phyloP scores from a whole-genome alignment of 1,140 invertebrate genomes.

The Odontomachus brunneus region DNA sequence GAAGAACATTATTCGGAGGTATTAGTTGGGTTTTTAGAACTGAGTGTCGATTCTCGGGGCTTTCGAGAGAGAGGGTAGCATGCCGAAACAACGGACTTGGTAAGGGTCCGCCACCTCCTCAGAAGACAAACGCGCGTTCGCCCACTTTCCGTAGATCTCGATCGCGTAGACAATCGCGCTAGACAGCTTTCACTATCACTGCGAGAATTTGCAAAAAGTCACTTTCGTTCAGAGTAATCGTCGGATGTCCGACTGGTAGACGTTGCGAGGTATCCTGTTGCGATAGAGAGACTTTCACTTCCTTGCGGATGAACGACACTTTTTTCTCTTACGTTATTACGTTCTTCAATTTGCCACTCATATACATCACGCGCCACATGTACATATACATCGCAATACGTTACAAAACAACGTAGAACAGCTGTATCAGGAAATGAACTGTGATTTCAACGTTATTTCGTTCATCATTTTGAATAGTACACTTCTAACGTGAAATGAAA shows the following conservation, averaged over 20 bases:
- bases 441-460: too few relatives aligned
- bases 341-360: conserved; percentile 11
- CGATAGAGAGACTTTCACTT: neutral
- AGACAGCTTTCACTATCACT: conserved; percentile 31
- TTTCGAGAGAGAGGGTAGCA: conserved; percentile 81
- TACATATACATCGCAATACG: conserved; percentile 10
- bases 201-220: conserved; percentile 11
- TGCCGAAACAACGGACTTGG: conserved; percentile 70
- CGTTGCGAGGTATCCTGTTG: conserved; percentile 9
- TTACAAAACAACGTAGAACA: conserved; percentile 22
- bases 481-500: too few relatives aligned
- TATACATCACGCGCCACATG: neutral
- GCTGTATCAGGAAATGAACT: neutral
- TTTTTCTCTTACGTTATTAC: conserved; percentile 7
- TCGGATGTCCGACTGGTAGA: neutral
- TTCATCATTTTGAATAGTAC: too few relatives aligned
- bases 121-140: conserved; percentile 76
- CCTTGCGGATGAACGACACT: conserved; percentile 4
- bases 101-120: conserved; percentile 80
- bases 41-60: conserved; percentile 80
- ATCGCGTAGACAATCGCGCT: conserved; percentile 41
- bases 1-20: conserved; percentile 99
- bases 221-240: conserved; percentile 25
- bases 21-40: conserved; percentile 86
- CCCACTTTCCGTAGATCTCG: conserved; percentile 52